Percentiles rank a stretch among this genome's conserved stretches.
phyloP scores from a whole-genome alignment of 2,888 invertebrate genomes.

The Himalopsyche anomala region DNA sequence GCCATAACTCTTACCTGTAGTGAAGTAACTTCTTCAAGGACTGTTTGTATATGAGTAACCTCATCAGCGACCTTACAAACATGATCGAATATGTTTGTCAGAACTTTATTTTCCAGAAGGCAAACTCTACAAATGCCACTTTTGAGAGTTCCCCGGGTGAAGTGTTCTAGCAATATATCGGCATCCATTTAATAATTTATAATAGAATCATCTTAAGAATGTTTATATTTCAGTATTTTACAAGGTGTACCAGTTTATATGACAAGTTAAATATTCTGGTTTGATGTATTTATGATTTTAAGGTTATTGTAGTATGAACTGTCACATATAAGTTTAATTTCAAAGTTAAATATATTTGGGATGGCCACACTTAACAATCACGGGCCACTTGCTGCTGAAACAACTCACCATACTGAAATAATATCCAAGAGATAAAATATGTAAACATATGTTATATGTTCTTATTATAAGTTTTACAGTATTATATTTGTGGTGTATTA shows the following conservation, averaged over 20 bases:
- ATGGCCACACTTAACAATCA: no score
- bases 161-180: slow-evolving; percentile 7
- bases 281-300: background rate
- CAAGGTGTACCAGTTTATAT: no score
- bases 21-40: background rate
- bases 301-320: background rate
- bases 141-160: slow-evolving; percentile 3
- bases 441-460: no score
- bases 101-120: background rate
- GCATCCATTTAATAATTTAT: background rate
- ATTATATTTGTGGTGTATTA: no score
- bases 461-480: no score
- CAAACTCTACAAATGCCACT: slow-evolving; percentile 39
- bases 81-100: slow-evolving; percentile 1
- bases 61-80: background rate
- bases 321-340: background rate
- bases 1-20: background rate
- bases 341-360: no score
- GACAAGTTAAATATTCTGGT: no score
- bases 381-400: no score
- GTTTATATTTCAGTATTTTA: no score
- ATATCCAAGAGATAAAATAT: no score
- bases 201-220: no score
- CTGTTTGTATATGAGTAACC: background rate
- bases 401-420: no score